Conservation (phyloP, 2,797 vertebrate species). For the Hydrolagus colliei region DNA sequence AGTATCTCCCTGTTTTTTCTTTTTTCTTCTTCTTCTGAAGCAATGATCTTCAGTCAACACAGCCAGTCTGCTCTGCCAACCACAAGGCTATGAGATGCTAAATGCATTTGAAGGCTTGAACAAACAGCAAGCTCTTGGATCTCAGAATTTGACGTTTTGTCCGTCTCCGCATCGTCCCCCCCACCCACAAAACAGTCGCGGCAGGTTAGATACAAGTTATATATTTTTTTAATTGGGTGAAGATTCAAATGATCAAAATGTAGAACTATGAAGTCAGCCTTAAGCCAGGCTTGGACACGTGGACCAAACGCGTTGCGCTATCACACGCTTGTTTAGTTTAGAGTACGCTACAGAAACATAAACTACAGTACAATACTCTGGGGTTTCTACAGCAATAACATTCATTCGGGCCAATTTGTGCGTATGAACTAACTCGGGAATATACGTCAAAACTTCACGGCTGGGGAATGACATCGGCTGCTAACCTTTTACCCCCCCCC, state of each 20-base stretch:
- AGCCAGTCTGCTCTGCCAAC: constrained; percentile 55
- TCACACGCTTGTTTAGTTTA: not conserved
- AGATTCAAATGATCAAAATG: not conserved
- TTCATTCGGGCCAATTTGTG: not conserved
- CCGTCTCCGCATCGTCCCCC: no score
- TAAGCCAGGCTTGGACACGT: no score
- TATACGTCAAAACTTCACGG: constrained; percentile 28
- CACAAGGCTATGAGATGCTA: constrained; percentile 53
- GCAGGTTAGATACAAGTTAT: no score
- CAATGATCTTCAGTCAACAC: constrained; percentile 59
- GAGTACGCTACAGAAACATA: not conserved
- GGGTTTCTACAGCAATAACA: not conserved
- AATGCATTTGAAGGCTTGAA: constrained; percentile 59
- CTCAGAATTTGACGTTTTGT: constrained; percentile 29
- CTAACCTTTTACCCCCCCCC: no score
- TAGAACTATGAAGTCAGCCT: not conserved
- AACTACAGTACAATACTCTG: not conserved
- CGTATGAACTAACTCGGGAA: constrained; percentile 2
- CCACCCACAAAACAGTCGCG: no score
- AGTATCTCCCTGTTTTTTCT: constrained; percentile 23
- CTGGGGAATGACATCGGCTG: not conserved
- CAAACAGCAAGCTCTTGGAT: constrained; percentile 48
- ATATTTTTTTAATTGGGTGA: no score
- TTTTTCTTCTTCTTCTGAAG: constrained; percentile 45
- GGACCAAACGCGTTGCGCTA: no score